Evolutionary conservation across 2,888 invertebrate species (phyloP).

Genomic region (Drosophila monieri): DNA sequence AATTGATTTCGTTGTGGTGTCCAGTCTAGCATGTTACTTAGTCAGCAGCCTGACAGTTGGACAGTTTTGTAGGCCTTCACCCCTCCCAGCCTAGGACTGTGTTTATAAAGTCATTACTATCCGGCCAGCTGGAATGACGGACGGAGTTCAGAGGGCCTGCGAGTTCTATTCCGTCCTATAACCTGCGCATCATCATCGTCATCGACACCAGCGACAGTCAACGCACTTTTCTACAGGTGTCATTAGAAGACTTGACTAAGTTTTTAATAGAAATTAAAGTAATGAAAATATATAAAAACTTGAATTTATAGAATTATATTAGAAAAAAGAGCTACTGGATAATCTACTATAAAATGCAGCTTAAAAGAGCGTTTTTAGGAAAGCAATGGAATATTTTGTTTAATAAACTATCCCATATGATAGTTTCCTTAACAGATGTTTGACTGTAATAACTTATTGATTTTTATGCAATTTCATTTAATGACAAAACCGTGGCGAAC

Average conservation of each 20-base stretch:
- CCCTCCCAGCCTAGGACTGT: conserved; percentile 38
- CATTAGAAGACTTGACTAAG: background rate
- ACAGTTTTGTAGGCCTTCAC: conserved; percentile 50
- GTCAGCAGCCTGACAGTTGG: conserved; percentile 64
- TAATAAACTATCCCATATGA: background rate
- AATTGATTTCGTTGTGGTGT: conserved; percentile 64
- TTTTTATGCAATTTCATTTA: conserved; percentile 79
- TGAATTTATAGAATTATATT: too few relatives aligned
- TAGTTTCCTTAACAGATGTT: background rate
- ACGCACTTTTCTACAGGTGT: conserved; percentile 18
- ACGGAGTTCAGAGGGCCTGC: conserved; percentile 11
- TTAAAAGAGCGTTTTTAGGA: too few relatives aligned
- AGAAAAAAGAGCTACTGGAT: too few relatives aligned
- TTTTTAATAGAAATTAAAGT: too few relatives aligned
- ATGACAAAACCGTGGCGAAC: conserved; percentile 49
- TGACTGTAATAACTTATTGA: conserved; percentile 55
- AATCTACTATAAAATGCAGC: too few relatives aligned
- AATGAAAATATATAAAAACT: too few relatives aligned
- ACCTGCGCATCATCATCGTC: conserved; percentile 51
- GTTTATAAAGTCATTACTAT: conserved; percentile 74
- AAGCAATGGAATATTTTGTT: too few relatives aligned
- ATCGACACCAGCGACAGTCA: conserved; percentile 42
- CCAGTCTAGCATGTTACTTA: conserved; percentile 44
- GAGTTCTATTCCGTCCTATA: conserved; percentile 8
- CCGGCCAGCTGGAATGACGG: conserved; percentile 12